Conservation (phyloP, 2,888 invertebrate species). For the Oxystoma pomonae region DNA sequence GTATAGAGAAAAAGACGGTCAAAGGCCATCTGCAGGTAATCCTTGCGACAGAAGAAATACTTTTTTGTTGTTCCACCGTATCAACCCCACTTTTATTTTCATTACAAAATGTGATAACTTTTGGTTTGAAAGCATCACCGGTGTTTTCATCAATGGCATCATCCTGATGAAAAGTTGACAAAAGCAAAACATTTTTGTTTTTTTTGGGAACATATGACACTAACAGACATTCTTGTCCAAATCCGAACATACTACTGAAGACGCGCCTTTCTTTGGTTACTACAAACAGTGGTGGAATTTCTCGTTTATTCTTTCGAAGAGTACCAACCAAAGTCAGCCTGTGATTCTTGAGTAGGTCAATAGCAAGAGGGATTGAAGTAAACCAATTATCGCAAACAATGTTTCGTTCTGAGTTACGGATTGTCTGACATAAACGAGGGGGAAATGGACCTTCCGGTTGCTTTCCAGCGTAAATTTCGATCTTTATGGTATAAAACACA, state of each 20-base stretch:
- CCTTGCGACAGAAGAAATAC: neutral
- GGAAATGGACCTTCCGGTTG: slow-evolving; percentile 13
- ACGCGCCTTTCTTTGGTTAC: neutral
- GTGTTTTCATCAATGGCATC: slow-evolving; percentile 4
- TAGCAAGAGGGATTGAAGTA: slow-evolving; percentile 1
- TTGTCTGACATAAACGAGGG: slow-evolving; percentile 1
- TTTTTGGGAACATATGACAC: neutral
- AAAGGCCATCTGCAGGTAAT: neutral
- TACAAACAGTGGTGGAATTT: slow-evolving; percentile 2
- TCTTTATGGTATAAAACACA: slow-evolving; percentile 11
- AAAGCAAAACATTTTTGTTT: slow-evolving; percentile 6
- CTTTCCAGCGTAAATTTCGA: slow-evolving; percentile 16
- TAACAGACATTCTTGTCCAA: neutral
- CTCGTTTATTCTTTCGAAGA: slow-evolving; percentile 10
- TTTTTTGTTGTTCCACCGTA: neutral
- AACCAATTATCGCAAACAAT: slow-evolving; percentile 8
- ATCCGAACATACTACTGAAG: neutral
- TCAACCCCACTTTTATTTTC: neutral
- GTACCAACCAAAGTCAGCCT: slow-evolving; percentile 7
- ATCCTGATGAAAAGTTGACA: slow-evolving; percentile 1
- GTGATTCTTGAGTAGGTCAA: slow-evolving; percentile 8
- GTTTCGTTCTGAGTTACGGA: slow-evolving; percentile 1
- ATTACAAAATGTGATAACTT: slow-evolving; percentile 4
- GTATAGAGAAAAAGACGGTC: neutral
- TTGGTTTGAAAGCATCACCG: slow-evolving; percentile 7